phyloP scores from a whole-genome alignment of 30 jellyfish, hydroid and myxozoan genomes.

The Aurelia sp. region DNA sequence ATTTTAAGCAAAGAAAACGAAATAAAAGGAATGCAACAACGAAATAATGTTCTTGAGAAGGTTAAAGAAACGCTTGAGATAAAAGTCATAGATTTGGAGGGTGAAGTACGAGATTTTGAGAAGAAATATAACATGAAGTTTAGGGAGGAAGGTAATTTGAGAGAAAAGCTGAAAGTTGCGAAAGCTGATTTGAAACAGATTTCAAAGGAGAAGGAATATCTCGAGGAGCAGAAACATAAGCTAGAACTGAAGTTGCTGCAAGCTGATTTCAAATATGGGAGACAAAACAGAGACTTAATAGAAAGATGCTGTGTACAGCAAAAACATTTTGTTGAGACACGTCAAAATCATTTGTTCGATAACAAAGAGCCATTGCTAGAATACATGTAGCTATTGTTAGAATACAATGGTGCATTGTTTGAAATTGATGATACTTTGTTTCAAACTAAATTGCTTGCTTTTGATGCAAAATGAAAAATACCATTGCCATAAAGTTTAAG shows the following conservation, averaged over 20 bases:
- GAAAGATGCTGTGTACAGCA: no score
- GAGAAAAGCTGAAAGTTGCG: conserved; percentile 15
- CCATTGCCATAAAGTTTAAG: no score
- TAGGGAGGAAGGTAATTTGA: conserved; percentile 6
- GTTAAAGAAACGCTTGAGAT: not conserved
- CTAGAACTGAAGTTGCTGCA: conserved; percentile 18
- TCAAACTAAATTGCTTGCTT: no score
- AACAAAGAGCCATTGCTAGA: not conserved
- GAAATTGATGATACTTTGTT: no score
- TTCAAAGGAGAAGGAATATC: conserved; percentile 17
- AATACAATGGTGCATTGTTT: no score
- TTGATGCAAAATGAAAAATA: no score
- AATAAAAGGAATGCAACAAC: conserved; percentile 2
- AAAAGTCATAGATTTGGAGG: conserved; percentile 1
- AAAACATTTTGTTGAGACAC: not conserved
- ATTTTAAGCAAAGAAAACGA: not conserved
- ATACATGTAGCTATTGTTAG: not conserved
- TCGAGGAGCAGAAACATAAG: conserved; percentile 21
- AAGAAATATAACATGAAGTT: conserved; percentile 8
- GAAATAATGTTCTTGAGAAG: not conserved
- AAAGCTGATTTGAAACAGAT: not conserved
- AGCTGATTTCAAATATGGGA: not conserved
- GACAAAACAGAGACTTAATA: not conserved
- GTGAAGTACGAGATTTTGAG: not conserved
- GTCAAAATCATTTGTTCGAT: not conserved